These are phyloP conservation scores for Orthosia gracilis DNA, from an alignment of 2,888 invertebrate species.

Conservation along the genomic window DNA sequence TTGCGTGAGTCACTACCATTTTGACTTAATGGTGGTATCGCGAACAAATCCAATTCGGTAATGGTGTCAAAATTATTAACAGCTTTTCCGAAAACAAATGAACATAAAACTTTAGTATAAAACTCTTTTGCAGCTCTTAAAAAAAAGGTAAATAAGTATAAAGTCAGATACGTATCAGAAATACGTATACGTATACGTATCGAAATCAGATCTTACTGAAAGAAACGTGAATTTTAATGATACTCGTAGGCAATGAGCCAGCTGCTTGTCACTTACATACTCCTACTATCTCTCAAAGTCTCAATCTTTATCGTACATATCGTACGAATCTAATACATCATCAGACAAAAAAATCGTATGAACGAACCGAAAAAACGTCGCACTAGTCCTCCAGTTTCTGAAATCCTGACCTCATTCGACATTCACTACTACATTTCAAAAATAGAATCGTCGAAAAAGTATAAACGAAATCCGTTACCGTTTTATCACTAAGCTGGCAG, in stretches of 20 bases:
- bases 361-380: constrained; percentile 27
- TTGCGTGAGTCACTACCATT: constrained; percentile 12
- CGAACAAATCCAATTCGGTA: constrained; percentile 16
- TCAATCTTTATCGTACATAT: constrained; percentile 1
- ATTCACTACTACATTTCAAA: constrained; percentile 28
- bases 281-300: constrained; percentile 12
- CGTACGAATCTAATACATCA: constrained; percentile 38
- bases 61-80: constrained; percentile 19
- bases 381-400: neutral
- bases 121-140: constrained; percentile 7
- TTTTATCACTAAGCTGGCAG: constrained; percentile 65
- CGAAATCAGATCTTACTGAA: constrained; percentile 16
- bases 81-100: constrained; percentile 6
- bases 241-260: constrained; percentile 60
- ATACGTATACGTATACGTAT: too few species aligned
- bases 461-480: constrained; percentile 67
- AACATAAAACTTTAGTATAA: neutral
- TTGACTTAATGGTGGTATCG: constrained; percentile 20
- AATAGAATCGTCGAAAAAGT: constrained; percentile 36
- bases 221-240: constrained; percentile 48
- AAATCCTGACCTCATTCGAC: constrained; percentile 39
- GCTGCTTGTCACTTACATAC: constrained; percentile 32
- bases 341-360: constrained; percentile 30
- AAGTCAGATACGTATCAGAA: constrained; percentile 8
- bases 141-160: constrained; percentile 13